Conservation (phyloP, 2,888 invertebrate species). For the Nowickia ferox region DNA sequence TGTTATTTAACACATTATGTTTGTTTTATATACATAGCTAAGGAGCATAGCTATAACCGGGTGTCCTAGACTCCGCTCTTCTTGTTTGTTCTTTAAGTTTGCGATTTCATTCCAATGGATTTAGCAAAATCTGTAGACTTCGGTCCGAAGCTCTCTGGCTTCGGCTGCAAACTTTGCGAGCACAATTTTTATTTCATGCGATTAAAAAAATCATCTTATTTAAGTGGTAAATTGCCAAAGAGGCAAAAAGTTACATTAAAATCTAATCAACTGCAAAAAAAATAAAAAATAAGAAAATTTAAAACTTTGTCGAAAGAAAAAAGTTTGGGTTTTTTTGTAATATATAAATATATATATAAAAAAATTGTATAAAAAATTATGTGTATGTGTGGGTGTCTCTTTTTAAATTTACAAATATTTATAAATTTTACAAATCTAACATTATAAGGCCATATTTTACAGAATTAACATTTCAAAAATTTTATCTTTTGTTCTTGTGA, state of each 20-base stretch:
- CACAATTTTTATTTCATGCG: slow-evolving; percentile 26
- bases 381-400: slow-evolving; percentile 16
- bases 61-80: too few relatives aligned
- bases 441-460: slow-evolving; percentile 76
- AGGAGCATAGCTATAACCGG: too few relatives aligned
- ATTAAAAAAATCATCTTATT: not conserved
- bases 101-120: too few relatives aligned
- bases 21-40: too few relatives aligned
- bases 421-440: slow-evolving; percentile 74
- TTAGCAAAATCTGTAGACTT: too few relatives aligned
- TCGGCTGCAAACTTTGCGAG: too few relatives aligned
- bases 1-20: too few relatives aligned
- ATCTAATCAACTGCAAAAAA: not conserved
- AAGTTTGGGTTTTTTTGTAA: slow-evolving; percentile 17
- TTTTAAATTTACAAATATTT: slow-evolving; percentile 72
- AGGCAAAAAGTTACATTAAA: not conserved
- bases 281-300: not conserved
- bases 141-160: too few relatives aligned
- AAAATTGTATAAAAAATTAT: slow-evolving; percentile 53
- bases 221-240: not conserved
- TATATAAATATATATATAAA: slow-evolving; percentile 52
- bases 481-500: slow-evolving; percentile 42
- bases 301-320: not conserved
- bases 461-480: slow-evolving; percentile 71
- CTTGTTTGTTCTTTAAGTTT: too few relatives aligned